Percentiles rank a stretch among this genome's conserved stretches.
Conservation (phyloP, 2,113 vertebrate genomes). For the Peromyscus polionotus region DNA sequence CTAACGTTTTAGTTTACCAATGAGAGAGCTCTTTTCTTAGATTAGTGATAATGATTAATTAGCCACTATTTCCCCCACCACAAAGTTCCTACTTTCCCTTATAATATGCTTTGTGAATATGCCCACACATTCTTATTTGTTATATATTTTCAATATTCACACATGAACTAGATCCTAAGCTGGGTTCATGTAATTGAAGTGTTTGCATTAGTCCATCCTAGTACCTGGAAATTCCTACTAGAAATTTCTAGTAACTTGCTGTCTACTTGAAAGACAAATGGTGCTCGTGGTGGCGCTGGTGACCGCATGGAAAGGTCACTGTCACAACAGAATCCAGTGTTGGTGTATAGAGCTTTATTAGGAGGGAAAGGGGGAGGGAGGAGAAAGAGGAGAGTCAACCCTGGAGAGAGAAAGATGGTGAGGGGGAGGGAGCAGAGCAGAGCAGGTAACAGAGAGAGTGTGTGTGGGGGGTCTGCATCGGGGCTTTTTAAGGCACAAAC, state of each 20-base stretch:
- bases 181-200: neutral
- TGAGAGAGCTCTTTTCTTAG: neutral
- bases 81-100: neutral
- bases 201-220: neutral
- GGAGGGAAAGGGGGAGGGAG: too few relatives aligned
- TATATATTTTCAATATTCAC: neutral
- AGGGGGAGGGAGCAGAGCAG: too few relatives aligned
- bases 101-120: neutral
- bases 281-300: too few relatives aligned
- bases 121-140: constrained; percentile 1
- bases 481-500: too few relatives aligned
- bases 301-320: too few relatives aligned
- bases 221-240: neutral
- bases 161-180: neutral
- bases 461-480: too few relatives aligned
- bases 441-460: too few relatives aligned
- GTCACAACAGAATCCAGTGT: too few relatives aligned
- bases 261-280: neutral
- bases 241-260: neutral
- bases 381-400: too few relatives aligned
- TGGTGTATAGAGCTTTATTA: too few relatives aligned
- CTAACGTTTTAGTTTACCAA: neutral
- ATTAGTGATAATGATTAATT: neutral
- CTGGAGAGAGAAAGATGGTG: too few relatives aligned
- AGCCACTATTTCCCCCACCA: neutral